Conservation (phyloP, 2,113 vertebrate species). For the Murina feae region DNA sequence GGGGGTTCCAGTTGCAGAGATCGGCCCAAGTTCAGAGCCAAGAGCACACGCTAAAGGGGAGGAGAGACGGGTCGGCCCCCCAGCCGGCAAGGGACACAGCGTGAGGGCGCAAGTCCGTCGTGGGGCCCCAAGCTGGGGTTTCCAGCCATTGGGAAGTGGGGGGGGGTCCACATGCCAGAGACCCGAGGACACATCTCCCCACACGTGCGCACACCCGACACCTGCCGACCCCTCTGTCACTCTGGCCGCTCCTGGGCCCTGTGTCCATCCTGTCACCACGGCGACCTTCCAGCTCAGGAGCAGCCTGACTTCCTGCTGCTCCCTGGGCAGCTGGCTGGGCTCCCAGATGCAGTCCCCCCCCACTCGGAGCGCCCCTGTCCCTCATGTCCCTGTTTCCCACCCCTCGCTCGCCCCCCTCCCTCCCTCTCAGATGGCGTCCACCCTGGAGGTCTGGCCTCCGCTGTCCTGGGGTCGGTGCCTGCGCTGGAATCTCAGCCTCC, state of each 20-base stretch:
- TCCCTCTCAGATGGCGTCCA: not conserved
- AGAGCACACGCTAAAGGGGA: not conserved
- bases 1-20: not conserved
- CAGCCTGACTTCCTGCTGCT: too few relatives aligned
- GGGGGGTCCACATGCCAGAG: fast-evolving
- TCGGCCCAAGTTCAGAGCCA: not conserved
- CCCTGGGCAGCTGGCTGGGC: too few relatives aligned
- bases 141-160: too few relatives aligned
- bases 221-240: not conserved
- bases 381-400: too few relatives aligned
- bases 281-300: too few relatives aligned
- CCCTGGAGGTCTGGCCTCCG: too few relatives aligned
- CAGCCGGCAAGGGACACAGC: not conserved
- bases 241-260: too few relatives aligned
- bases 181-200: fast-evolving
- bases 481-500: not conserved
- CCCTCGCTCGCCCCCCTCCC: not conserved
- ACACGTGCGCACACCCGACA: fast-evolving
- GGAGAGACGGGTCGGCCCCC: too few relatives aligned
- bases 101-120: fast-evolving
- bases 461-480: not conserved
- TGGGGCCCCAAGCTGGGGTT: not conserved
- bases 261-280: not conserved
- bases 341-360: too few relatives aligned
- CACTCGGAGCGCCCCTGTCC: too few relatives aligned